These are phyloP conservation scores for Panulirus ornatus DNA, from an alignment of 1,140 invertebrate species.

Conservation along the genomic window DNA sequence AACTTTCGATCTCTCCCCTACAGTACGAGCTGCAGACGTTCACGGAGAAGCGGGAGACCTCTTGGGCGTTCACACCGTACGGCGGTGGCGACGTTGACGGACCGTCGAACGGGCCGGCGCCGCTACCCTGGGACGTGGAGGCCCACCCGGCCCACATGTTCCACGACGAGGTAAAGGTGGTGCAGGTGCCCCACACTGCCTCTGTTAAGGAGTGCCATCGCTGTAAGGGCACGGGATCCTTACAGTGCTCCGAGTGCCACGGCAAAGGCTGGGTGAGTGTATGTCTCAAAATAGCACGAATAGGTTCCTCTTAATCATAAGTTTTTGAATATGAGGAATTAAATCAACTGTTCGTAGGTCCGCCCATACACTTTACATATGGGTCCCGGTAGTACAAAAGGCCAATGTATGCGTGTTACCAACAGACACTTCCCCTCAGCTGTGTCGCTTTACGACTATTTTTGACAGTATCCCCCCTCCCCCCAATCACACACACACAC, in stretches of 20 bases:
- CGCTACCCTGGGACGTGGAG: conserved; percentile 79
- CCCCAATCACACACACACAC: no score
- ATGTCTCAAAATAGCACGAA: no score
- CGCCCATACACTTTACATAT: no score
- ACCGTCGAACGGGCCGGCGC: conserved; percentile 79
- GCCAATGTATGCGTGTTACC: no score
- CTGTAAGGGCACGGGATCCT: conserved; percentile 80
- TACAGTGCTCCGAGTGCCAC: conserved; percentile 80
- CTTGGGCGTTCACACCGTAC: conserved; percentile 82
- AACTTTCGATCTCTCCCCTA: background rate
- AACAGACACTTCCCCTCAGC: no score
- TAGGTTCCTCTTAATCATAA: no score
- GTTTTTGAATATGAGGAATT: no score
- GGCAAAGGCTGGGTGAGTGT: conserved; percentile 80
- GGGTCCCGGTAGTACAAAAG: no score
- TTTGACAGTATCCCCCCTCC: no score
- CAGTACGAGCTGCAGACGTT: conserved; percentile 83
- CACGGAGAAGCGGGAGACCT: conserved; percentile 81
- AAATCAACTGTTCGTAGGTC: no score
- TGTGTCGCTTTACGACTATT: no score
- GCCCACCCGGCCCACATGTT: conserved; percentile 77
- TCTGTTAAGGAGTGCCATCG: conserved; percentile 81
- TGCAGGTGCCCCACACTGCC: conserved; percentile 82
- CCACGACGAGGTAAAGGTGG: conserved; percentile 78
- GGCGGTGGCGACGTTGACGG: conserved; percentile 80